Conservation (phyloP, 2,797 vertebrate genomes). For the Poliocrania exsul region DNA sequence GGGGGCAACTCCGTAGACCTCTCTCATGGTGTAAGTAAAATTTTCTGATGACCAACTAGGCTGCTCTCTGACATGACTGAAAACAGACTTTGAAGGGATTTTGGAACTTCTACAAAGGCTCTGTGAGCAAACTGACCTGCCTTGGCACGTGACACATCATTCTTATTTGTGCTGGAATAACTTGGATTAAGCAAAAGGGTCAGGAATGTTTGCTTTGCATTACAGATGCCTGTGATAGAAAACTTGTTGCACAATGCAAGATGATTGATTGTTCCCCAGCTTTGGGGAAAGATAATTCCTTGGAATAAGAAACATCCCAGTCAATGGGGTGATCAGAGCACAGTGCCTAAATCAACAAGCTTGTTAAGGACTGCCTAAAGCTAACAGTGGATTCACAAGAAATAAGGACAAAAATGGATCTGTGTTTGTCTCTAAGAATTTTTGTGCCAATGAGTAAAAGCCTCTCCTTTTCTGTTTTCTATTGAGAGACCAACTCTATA, state of each 20-base stretch:
- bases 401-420: not conserved
- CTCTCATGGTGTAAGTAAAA: constrained; percentile 84
- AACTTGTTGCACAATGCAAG: not conserved
- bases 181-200: not conserved
- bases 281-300: not conserved
- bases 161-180: not conserved
- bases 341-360: not conserved
- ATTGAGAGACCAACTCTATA: not conserved
- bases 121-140: not conserved
- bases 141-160: not conserved
- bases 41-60: not conserved
- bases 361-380: not conserved
- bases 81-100: not conserved
- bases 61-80: not conserved
- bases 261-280: not conserved
- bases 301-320: not conserved
- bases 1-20: constrained; percentile 89
- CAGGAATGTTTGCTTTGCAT: not conserved
- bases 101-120: not conserved
- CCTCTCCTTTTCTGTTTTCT: not conserved
- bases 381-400: not conserved
- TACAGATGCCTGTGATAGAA: not conserved
- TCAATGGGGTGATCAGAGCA: not conserved
- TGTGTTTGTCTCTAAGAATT: not conserved
- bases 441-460: not conserved